Conservation (phyloP, 2,888 invertebrate species). For the Spisula solida region DNA sequence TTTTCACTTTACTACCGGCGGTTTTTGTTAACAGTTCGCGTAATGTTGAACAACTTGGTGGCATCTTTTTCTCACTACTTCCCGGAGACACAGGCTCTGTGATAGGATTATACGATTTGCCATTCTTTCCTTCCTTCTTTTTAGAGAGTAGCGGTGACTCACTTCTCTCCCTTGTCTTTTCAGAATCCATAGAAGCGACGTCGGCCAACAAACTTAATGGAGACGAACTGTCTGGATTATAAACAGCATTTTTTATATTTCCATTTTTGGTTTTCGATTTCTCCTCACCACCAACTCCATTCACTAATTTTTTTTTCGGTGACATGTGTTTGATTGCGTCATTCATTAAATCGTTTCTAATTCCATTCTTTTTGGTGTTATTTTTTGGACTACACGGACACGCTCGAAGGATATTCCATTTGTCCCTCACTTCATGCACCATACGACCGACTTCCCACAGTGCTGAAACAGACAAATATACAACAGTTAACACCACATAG, state of each 20-base stretch:
- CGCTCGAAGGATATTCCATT: conserved; percentile 93
- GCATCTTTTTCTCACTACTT: conserved; percentile 78
- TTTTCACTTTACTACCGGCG: conserved; percentile 88
- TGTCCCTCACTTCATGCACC: conserved; percentile 93
- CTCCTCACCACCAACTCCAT: conserved; percentile 84
- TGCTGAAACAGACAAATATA: conserved; percentile 74
- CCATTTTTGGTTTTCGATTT: conserved; percentile 77
- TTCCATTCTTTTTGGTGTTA: conserved; percentile 83
- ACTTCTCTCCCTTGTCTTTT: conserved; percentile 78
- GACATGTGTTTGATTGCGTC: conserved; percentile 82
- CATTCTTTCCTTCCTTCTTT: conserved; percentile 73
- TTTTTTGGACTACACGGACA: conserved; percentile 90
- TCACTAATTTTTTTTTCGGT: conserved; percentile 82
- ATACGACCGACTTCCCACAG: conserved; percentile 89
- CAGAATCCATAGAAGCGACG: conserved; percentile 90
- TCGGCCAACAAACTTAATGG: conserved; percentile 91
- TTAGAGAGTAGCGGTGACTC: conserved; percentile 77
- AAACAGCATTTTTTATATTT: conserved; percentile 74
- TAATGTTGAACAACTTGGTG: conserved; percentile 92
- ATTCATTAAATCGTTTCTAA: conserved; percentile 81
- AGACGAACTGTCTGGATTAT: conserved; percentile 80
- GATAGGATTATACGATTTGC: conserved; percentile 77
- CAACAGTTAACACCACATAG: not conserved
- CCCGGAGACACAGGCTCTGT: conserved; percentile 78
- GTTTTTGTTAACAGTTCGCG: conserved; percentile 94